Conservation (phyloP, 2,888 invertebrate genomes). For the Phymatocera aterrima region DNA sequence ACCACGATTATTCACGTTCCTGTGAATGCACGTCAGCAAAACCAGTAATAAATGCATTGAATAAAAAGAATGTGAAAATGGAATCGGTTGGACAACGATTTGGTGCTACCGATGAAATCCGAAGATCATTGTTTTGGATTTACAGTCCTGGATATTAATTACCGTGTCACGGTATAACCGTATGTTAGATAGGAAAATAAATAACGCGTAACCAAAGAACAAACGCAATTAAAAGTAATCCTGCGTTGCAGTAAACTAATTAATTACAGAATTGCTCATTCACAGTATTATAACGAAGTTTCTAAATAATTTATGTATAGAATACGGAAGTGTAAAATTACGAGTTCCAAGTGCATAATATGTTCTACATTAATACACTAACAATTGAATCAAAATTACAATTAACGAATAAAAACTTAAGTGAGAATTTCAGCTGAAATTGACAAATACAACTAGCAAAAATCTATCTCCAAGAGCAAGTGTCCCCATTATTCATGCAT, state of each 20-base stretch:
- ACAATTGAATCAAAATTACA: neutral
- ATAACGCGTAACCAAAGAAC: neutral
- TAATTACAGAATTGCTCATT: neutral
- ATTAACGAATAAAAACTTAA: neutral
- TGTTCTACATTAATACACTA: neutral
- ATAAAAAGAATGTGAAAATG: neutral
- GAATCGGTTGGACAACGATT: neutral
- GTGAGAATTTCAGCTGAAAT: too few species aligned
- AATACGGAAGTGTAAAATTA: slow-evolving; percentile 10
- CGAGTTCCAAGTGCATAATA: neutral
- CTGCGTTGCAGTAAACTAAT: neutral
- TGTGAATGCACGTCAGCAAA: neutral
- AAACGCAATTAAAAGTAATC: neutral
- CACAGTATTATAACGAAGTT: neutral
- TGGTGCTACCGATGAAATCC: neutral
- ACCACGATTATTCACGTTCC: neutral
- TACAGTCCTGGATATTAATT: neutral
- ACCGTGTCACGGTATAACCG: neutral
- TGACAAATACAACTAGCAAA: neutral
- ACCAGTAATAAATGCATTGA: neutral
- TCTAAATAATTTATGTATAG: neutral
- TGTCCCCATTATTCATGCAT: neutral
- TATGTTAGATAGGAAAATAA: neutral
- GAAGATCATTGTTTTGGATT: neutral
- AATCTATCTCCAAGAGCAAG: neutral